These are phyloP conservation scores for Percina caprodes DNA, from an alignment of 2,113 vertebrate species.

Conservation along the genomic window DNA sequence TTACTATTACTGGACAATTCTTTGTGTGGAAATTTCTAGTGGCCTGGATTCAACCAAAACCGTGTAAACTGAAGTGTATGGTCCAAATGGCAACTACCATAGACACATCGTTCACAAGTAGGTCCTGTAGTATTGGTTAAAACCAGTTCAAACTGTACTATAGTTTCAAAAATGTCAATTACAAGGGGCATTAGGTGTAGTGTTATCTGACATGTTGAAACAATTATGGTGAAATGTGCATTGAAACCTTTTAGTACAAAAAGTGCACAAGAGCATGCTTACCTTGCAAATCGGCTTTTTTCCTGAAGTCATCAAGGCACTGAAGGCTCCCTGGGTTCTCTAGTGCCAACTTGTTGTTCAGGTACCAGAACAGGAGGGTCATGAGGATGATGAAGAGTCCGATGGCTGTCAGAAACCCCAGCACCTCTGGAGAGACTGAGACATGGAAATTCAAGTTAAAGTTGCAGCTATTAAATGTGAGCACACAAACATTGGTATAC, in stretches of 20 bases:
- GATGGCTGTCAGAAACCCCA: slow-evolving; percentile 95
- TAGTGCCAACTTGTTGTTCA: slow-evolving; percentile 96
- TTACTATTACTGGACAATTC: too few species aligned
- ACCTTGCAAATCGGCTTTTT: slow-evolving; percentile 88
- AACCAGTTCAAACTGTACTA: background rate
- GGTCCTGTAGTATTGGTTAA: background rate
- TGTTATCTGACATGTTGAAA: background rate
- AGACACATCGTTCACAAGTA: background rate
- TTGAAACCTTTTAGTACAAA: background rate
- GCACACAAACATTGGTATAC: background rate
- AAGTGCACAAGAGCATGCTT: slow-evolving; percentile 62
- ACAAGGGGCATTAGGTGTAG: background rate
- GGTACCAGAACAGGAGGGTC: slow-evolving; percentile 95
- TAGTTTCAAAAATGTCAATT: background rate
- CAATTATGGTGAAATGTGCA: background rate
- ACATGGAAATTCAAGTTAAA: slow-evolving; percentile 25
- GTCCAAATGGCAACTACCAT: background rate
- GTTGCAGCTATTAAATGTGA: background rate
- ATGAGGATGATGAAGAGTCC: slow-evolving; percentile 95
- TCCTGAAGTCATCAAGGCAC: slow-evolving; percentile 90
- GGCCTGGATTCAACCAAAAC: background rate
- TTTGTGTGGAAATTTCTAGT: background rate
- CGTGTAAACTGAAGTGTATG: background rate
- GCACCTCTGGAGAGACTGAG: slow-evolving; percentile 96
- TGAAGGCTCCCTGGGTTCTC: slow-evolving; percentile 92